Evolutionary conservation across 2,888 invertebrate genomes (phyloP), one percentile per base, ranked within the genome.

Genomic region (Caenorhabditis parvicauda): DNA sequence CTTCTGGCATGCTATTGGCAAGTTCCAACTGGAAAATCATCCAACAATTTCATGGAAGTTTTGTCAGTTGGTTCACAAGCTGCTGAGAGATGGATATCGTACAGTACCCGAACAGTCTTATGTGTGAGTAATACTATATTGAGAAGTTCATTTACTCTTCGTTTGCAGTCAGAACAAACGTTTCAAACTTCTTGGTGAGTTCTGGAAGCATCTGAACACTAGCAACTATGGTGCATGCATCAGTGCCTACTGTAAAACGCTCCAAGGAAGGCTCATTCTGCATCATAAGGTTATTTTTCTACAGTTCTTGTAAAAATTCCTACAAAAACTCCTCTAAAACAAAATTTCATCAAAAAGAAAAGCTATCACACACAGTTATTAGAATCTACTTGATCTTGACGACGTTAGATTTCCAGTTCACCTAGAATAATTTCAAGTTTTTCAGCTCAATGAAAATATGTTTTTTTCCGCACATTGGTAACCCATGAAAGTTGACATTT

Each of bases 21-120:
- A 89, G 29, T 87, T 90, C 65, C 91, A 90, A 7, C 83, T 91
- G 1, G 90, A 92, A 84, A 94, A 92, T 75, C 91, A 93, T 85
- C 88, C 92, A 63, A 93, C 98, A 75, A 89, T 93, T 45, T 92
- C 94, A 27, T 98, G 98, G 98, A 99, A 98, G 85, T 93, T 96
- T 84, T 95, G 94, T 81, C 92, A 98, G 85, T 90, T 96, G 67
- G 86, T 96, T 22, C 98, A 98, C 84, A 96, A 96, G 75, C 86
- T 98, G 51, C 85, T 96, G 61, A 86, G 95, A 17, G 96, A 98
- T 84, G 96, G 95, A 0, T 94, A 96, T 83, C 88, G 75, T 21
- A 72, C 70, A 44, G 75, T 74, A 9, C 67, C 70, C 0, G 65
- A 63, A 28, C 70, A 72, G 47, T 60, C 66, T 1, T 62, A 64